phyloP scores from a whole-genome alignment of 2,113 vertebrate genomes.

The Cygnus atratus region DNA sequence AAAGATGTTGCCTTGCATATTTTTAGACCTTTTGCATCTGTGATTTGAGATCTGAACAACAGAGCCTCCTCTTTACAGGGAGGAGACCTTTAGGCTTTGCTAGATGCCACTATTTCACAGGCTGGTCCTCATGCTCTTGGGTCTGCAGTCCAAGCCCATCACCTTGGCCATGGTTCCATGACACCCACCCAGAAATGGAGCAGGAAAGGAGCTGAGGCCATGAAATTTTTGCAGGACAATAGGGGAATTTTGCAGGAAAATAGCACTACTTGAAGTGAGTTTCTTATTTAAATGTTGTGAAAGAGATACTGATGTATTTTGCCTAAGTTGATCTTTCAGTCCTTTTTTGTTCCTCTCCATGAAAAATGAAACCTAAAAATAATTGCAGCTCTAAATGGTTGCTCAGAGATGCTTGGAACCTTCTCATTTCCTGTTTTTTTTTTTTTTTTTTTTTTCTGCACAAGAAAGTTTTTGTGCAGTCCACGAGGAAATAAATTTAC shows the following conservation, averaged over 20 bases:
- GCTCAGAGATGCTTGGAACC: neutral
- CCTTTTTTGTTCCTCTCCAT: neutral
- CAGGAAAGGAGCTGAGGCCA: neutral
- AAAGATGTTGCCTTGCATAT: neutral
- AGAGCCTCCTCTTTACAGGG: neutral
- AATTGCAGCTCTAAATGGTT: neutral
- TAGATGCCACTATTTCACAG: neutral
- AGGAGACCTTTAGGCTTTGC: neutral
- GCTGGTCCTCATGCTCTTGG: neutral
- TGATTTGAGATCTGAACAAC: neutral
- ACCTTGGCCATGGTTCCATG: neutral
- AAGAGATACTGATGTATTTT: neutral
- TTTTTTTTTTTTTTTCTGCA: neutral
- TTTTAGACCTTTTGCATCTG: neutral
- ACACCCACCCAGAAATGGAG: neutral
- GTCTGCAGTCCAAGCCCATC: neutral
- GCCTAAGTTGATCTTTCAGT: neutral
- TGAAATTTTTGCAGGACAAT: neutral
- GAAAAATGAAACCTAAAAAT: neutral
- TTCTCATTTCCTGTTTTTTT: neutral
- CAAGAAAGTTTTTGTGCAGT: neutral
- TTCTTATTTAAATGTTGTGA: neutral
- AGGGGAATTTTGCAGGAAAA: neutral
- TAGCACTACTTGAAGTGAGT: neutral
- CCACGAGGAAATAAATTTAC: neutral